Evolutionary conservation across 1,140 invertebrate species (phyloP).

Genomic region (Nymphalis io): DNA sequence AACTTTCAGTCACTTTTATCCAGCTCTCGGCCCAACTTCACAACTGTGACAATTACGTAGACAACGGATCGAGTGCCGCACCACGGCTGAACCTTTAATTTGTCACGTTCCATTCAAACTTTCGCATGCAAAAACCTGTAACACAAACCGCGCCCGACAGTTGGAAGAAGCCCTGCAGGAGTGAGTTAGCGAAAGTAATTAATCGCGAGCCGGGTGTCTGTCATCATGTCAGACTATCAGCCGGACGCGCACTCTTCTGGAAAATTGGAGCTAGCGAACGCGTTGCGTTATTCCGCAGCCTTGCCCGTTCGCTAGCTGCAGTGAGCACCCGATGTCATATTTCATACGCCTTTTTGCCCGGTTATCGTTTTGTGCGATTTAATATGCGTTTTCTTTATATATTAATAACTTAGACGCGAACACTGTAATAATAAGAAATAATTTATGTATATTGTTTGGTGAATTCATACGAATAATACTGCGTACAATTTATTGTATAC

Average conservation of each 20-base stretch:
- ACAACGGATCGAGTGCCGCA: conserved; percentile 42
- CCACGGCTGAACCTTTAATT: conserved; percentile 45
- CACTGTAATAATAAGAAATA: too few species aligned
- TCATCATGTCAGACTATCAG: conserved; percentile 69
- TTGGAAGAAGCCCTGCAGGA: conserved; percentile 67
- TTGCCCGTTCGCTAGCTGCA: conserved; percentile 24
- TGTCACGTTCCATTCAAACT: conserved; percentile 53
- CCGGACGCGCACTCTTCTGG: conserved; percentile 48
- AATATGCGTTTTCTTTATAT: background rate
- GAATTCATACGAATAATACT: too few species aligned
- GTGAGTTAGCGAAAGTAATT: conserved; percentile 73
- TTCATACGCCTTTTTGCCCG: background rate
- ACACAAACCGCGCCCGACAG: conserved; percentile 58
- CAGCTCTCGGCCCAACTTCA: conserved; percentile 29
- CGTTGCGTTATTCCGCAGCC: conserved; percentile 39
- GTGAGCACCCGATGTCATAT: conserved; percentile 7
- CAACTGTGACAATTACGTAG: conserved; percentile 44
- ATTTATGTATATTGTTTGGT: too few species aligned
- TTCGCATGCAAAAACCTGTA: conserved; percentile 66
- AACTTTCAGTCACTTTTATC: conserved; percentile 13
- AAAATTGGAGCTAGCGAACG: conserved; percentile 54
- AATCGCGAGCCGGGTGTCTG: conserved; percentile 63
- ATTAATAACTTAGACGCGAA: too few species aligned
- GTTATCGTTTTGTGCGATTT: background rate
- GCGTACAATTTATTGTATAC: too few species aligned